A percentile compares a stretch with the other conserved stretches of the same genome.
Conservation (phyloP, 2,797 vertebrate species). For the Crocodylus rhombifer region DNA sequence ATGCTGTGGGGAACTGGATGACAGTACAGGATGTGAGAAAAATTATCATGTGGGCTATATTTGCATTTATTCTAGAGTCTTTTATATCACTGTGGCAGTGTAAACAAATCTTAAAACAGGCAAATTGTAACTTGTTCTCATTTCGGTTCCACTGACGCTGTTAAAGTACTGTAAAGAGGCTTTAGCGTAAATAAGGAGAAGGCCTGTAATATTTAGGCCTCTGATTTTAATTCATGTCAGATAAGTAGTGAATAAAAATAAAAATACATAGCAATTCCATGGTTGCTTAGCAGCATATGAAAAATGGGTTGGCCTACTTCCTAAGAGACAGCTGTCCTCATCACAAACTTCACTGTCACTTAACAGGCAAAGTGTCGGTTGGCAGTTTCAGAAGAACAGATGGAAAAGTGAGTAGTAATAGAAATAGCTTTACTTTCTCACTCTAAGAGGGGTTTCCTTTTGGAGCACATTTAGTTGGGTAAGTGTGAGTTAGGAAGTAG, state of each 20-base stretch:
- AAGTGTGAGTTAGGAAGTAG: neutral
- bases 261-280: neutral
- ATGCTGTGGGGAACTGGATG: slow-evolving; percentile 36
- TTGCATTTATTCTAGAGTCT: neutral
- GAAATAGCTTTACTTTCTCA: neutral
- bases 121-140: neutral
- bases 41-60: neutral
- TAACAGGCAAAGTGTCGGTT: neutral
- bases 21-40: slow-evolving; percentile 9
- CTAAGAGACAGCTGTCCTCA: neutral
- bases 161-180: neutral
- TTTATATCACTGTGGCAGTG: neutral
- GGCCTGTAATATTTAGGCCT: neutral
- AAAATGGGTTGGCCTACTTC: neutral
- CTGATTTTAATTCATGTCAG: neutral
- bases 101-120: neutral
- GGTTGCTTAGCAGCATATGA: neutral
- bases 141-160: neutral
- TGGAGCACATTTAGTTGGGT: neutral
- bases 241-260: neutral
- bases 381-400: neutral
- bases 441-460: neutral
- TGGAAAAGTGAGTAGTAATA: neutral
- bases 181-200: neutral
- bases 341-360: neutral